Conservation (phyloP, 1,140 invertebrate genomes). For the Megalonaias nervosa region DNA sequence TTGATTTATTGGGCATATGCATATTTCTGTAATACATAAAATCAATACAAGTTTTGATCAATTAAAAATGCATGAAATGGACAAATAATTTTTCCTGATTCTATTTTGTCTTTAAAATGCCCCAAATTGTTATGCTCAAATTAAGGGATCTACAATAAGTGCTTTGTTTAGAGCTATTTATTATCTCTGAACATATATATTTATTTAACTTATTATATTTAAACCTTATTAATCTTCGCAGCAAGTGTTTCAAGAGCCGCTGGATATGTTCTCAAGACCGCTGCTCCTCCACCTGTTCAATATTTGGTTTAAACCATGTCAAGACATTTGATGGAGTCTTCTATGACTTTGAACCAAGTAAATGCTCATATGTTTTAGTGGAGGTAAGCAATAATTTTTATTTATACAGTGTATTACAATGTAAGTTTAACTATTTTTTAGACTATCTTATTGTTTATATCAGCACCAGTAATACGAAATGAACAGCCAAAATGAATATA, state of each 20-base stretch:
- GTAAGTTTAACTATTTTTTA: too few relatives aligned
- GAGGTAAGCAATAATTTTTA: slow-evolving; percentile 12
- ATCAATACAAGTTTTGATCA: too few relatives aligned
- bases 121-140: neutral
- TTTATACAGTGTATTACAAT: too few relatives aligned
- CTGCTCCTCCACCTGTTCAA: slow-evolving; percentile 80
- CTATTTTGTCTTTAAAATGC: neutral
- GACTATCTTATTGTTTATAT: too few relatives aligned
- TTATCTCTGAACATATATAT: too few relatives aligned
- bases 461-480: too few relatives aligned
- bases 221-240: slow-evolving; percentile 58
- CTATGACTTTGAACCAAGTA: slow-evolving; percentile 66
- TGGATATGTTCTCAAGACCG: slow-evolving; percentile 69
- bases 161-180: too few relatives aligned
- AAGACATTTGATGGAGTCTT: slow-evolving; percentile 42
- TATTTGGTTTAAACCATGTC: slow-evolving; percentile 55
- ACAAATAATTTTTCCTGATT: neutral
- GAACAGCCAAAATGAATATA: too few relatives aligned
- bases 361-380: slow-evolving; percentile 37
- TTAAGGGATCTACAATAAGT: neutral
- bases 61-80: neutral
- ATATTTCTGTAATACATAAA: too few relatives aligned
- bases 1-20: too few relatives aligned
- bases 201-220: neutral
- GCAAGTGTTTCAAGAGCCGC: slow-evolving; percentile 71